Evolutionary conservation across 2,113 vertebrate species (phyloP).

Genomic region (Eidolon helvum): DNA sequence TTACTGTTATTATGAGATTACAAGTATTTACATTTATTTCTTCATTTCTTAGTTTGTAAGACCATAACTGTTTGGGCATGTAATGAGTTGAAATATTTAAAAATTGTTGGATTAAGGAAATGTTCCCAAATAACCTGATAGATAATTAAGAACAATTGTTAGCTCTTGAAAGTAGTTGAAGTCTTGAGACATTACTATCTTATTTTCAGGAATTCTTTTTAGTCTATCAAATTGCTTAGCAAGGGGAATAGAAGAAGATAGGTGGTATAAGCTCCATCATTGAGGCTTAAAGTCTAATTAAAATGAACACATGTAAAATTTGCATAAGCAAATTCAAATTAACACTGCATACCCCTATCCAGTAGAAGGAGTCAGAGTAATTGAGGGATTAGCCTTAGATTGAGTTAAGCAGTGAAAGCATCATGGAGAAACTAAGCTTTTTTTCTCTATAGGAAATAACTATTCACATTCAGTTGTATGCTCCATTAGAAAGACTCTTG

Average conservation of each 20-base stretch:
- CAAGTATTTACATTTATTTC: slow-evolving; percentile 31
- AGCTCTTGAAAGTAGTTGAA: slow-evolving; percentile 41
- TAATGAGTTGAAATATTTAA: neutral
- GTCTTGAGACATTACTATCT: neutral
- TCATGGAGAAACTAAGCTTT: neutral
- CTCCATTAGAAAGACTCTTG: neutral
- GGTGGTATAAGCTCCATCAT: neutral
- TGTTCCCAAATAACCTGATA: neutral
- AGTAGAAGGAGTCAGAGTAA: slow-evolving; percentile 29
- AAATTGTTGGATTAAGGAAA: slow-evolving; percentile 17
- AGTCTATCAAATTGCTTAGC: neutral
- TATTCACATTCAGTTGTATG: neutral
- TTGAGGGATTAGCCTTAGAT: neutral
- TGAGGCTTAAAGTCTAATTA: slow-evolving; percentile 27
- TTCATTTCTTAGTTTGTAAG: slow-evolving; percentile 1
- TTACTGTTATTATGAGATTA: neutral
- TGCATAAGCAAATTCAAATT: slow-evolving; percentile 39
- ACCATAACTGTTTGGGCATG: neutral
- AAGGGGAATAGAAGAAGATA: neutral
- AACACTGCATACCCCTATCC: neutral
- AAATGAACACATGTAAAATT: slow-evolving; percentile 4
- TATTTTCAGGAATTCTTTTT: slow-evolving; percentile 41
- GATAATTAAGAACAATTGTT: neutral
- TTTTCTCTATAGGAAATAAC: slow-evolving; percentile 14
- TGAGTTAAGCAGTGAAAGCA: neutral